phyloP scores from a whole-genome alignment of 2,888 invertebrate genomes.

The Apotomis capreana region DNA sequence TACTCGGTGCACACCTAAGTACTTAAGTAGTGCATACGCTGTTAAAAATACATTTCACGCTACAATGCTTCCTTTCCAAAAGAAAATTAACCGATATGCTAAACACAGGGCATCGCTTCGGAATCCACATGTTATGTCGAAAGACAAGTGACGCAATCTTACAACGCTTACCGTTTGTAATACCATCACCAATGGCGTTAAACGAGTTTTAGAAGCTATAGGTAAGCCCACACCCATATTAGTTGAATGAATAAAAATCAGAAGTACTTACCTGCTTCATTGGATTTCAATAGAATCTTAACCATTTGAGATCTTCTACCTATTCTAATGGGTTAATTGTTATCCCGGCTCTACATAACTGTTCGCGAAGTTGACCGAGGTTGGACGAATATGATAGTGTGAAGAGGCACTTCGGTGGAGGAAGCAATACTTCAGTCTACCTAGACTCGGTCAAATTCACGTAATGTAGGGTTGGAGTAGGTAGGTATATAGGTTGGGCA shows the following conservation, averaged over 20 bases:
- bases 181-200: conserved; percentile 30
- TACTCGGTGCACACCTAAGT: conserved; percentile 12
- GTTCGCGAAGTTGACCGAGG: too few species aligned
- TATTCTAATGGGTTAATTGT: background rate
- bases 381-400: too few species aligned
- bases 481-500: too few species aligned
- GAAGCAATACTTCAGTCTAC: too few species aligned
- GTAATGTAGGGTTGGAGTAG: too few species aligned
- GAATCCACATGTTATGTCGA: conserved; percentile 33
- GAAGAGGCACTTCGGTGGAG: too few species aligned
- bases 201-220: conserved; percentile 39
- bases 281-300: background rate
- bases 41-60: conserved; percentile 14
- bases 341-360: background rate
- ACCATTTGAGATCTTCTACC: background rate
- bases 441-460: too few species aligned
- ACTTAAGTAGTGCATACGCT: conserved; percentile 5
- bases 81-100: conserved; percentile 28
- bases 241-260: conserved; percentile 13
- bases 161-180: conserved; percentile 29
- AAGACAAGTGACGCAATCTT: conserved; percentile 36
- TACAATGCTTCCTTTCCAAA: conserved; percentile 17
- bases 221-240: conserved; percentile 37
- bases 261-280: conserved; percentile 5
- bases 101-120: conserved; percentile 24